Base-by-base conservation (phyloP, 2,797 vertebrate genomes). In the Agapornis canus region DNA sequence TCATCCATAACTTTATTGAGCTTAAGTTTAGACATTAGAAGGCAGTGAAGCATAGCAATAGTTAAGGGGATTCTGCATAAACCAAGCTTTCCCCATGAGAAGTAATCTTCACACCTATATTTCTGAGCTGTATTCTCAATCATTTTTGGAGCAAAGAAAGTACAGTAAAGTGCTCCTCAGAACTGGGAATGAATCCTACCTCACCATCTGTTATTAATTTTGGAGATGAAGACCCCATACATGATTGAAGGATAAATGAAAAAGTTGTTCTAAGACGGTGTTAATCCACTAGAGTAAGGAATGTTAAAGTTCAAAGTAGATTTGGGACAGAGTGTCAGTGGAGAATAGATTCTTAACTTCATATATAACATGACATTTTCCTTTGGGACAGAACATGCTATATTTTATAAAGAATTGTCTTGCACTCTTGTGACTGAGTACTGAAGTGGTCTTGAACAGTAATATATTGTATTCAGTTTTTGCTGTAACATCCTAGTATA, bases 201-300 rank as follows among this genome's bases (percentile, higher is more conserved):
- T 97, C 87, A 91, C 94, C 97, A 97, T 97, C 97, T 98, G 97
- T 95, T 98, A 80, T 75, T 93, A 82, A 97, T 97, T 97, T 96
- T 95, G 87, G 75, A 96, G 71, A 45, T 81, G 85, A 97, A 97
- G 94, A 96, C 92, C 95, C 94, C 78, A 72, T 85, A 54, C 79
- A 91, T 96, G 96, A 96, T 97, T 96, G 97, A 97, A 97, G 94
- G 82, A 92, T 84, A 66, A 81, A 92, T 95, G 82, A 85, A 96
- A 66, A 87, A 95, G 94, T 82, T 76, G 11, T 79, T 66, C 95
- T 90, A 94, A 96, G 76, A 83, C 79, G 68, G 25, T 86, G 88
- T 95, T 97, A 96, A 91, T 80, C 56, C 23, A 17, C 60, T 91
- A 51, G 10, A 81, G 45, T 92, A 92, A 95, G 71, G 92, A 94